These are phyloP conservation scores for Amblyjoppa fuscipennis DNA, from an alignment of 2,888 invertebrate genomes.

Conservation along the genomic window DNA sequence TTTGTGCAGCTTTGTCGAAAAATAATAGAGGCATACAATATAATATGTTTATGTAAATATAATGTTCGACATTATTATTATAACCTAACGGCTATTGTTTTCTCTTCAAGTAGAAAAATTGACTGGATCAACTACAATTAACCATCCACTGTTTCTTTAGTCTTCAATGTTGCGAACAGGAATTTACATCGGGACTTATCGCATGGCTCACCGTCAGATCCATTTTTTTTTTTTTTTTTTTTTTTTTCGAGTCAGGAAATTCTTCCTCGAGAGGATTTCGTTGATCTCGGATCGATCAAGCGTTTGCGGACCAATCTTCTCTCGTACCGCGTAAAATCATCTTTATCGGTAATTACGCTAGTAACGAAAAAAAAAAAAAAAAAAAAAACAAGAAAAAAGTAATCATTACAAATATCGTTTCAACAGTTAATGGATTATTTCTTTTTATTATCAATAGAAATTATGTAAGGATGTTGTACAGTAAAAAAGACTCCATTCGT, in stretches of 20 bases:
- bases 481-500: constrained; percentile 53
- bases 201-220: constrained; percentile 21
- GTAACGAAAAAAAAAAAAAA: background rate
- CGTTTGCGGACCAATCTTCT: background rate
- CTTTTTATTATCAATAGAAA: constrained; percentile 64
- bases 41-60: constrained; percentile 60
- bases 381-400: constrained; percentile 6
- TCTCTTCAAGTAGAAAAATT: constrained; percentile 55
- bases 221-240: background rate
- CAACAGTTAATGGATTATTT: constrained; percentile 48
- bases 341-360: constrained; percentile 14
- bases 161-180: constrained; percentile 11
- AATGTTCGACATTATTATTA: constrained; percentile 51
- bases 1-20: constrained; percentile 64
- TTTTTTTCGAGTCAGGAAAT: constrained; percentile 1
- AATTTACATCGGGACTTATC: constrained; percentile 28
- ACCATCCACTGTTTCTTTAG: constrained; percentile 21
- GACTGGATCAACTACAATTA: constrained; percentile 45
- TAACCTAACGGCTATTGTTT: constrained; percentile 38
- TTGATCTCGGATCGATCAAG: constrained; percentile 4
- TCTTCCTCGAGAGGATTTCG: constrained; percentile 10
- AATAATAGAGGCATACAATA: constrained; percentile 66
- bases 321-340: constrained; percentile 28
- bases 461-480: constrained; percentile 67
- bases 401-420: constrained; percentile 45